These are phyloP conservation scores for Sarcophaga subvicina DNA, from an alignment of 2,888 invertebrate species.

Conservation along the genomic window DNA sequence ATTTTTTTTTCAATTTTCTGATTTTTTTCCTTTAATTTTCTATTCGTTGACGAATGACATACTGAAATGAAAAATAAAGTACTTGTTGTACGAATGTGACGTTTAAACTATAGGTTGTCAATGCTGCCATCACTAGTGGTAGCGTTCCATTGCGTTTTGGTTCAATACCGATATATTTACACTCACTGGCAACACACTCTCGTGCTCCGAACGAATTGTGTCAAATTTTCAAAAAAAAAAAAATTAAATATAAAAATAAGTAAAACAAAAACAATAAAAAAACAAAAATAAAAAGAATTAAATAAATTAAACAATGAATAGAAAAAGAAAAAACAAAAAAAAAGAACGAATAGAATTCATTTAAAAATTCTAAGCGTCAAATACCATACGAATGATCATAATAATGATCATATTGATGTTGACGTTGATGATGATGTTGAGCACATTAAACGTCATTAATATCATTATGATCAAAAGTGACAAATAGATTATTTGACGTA, in stretches of 20 bases:
- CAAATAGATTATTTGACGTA: constrained; percentile 38
- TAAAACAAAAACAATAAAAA: background rate
- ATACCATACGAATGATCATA: background rate
- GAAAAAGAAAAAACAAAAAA: background rate
- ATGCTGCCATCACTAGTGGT: background rate
- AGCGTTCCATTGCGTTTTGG: constrained; percentile 16
- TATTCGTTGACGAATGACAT: constrained; percentile 64
- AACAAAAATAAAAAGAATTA: background rate
- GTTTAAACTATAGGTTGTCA: constrained; percentile 47
- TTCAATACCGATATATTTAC: constrained; percentile 48
- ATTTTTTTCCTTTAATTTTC: constrained; percentile 11
- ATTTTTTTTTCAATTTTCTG: constrained; percentile 9
- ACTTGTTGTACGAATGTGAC: constrained; percentile 50
- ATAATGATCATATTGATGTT: background rate
- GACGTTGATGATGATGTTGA: constrained; percentile 15
- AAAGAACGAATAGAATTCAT: constrained; percentile 17
- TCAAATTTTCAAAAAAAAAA: constrained; percentile 47
- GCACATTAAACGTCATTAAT: constrained; percentile 1
- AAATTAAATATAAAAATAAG: background rate
- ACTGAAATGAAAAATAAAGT: constrained; percentile 47
- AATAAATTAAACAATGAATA: background rate
- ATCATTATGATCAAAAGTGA: background rate
- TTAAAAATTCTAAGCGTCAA: constrained; percentile 38
- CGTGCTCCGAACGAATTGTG: constrained; percentile 19
- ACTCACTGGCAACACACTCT: background rate